Conservation (phyloP, 2,888 invertebrate genomes). For the Drosophila rellima region DNA sequence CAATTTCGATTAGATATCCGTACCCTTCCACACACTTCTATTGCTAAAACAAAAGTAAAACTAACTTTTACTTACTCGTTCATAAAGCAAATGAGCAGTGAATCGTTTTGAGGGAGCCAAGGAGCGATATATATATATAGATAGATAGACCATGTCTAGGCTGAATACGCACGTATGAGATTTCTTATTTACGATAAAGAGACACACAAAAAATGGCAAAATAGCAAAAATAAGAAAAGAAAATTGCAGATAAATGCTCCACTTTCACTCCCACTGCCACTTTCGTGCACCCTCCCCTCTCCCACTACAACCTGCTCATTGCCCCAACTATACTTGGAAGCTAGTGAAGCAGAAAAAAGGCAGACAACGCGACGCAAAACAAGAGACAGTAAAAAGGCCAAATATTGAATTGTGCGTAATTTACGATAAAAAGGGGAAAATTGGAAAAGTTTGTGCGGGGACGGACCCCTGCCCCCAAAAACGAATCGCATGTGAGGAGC, state of each 20-base stretch:
- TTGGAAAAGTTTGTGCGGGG: constrained; percentile 77
- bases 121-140: constrained; percentile 9
- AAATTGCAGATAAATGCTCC: constrained; percentile 54
- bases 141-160: constrained; percentile 41
- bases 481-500: background rate
- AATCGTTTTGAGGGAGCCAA: background rate
- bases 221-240: constrained; percentile 63
- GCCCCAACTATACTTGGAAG: constrained; percentile 40
- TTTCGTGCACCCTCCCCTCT: background rate
- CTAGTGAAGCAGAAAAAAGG: constrained; percentile 78
- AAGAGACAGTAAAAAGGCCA: constrained; percentile 78
- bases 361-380: constrained; percentile 68
- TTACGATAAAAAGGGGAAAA: constrained; percentile 84
- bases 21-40: constrained; percentile 3
- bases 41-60: constrained; percentile 46
- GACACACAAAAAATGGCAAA: constrained; percentile 78
- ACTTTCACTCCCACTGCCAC: background rate
- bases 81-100: constrained; percentile 63
- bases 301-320: constrained; percentile 2
- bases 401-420: constrained; percentile 83
- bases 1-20: constrained; percentile 68
- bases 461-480: background rate
- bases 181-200: constrained; percentile 83
- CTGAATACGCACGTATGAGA: constrained; percentile 78
- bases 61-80: constrained; percentile 71